Base-by-base conservation (phyloP, 2,888 invertebrate genomes). In the Oscheius sp. region DNA sequence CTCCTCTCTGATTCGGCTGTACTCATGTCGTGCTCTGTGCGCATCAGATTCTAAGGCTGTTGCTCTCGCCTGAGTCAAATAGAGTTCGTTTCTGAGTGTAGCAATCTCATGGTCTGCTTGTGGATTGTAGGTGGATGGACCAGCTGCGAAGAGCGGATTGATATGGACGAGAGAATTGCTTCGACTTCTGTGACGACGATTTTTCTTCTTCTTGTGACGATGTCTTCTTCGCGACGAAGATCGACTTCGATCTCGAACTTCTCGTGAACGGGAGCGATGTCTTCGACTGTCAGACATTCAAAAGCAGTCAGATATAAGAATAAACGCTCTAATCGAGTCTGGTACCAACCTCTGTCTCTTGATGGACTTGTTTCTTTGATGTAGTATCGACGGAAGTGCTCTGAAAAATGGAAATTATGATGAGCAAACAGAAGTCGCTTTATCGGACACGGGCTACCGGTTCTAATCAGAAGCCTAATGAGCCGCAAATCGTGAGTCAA, bases 141-240 rank as follows among this genome's bases (percentile, higher is more conserved):
- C 35, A 33, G 68, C 68, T 2, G n/a, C 53, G 35, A 68, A 68
- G 55, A 21, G 53, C 7, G 68, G 68, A 53, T 68, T 68, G 37
- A 68, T 10, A 37, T 68, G 55, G 21, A 68, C 55, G 47, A 35
- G 11, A 35, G 55, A 55, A 35, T 32, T 66, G 47, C 68, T 53
- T n/a, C 55, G 55, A 55, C 68, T 63, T 4, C 63, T 47, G 21
- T 33, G 63, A 5, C 63, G 63, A 9, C 50, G 47, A 48, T 48
- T 1, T 33, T 63, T 60, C 60, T 60, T 60, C 60, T 60, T 60
- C n/a, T 60, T 33, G 21, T 60, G 60, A 35, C 37, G 60, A 35
- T 42, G 35, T n/a, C 37, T 33, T 13, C 11, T 33, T 11, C 60
- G 60, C 35, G 60, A 37, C 1, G 35, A 4, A 37, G 63, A 63